Evolutionary conservation across 1,140 invertebrate species (phyloP), one percentile per base, ranked within the genome.

Genomic region (Palaemon carinicauda): DNA sequence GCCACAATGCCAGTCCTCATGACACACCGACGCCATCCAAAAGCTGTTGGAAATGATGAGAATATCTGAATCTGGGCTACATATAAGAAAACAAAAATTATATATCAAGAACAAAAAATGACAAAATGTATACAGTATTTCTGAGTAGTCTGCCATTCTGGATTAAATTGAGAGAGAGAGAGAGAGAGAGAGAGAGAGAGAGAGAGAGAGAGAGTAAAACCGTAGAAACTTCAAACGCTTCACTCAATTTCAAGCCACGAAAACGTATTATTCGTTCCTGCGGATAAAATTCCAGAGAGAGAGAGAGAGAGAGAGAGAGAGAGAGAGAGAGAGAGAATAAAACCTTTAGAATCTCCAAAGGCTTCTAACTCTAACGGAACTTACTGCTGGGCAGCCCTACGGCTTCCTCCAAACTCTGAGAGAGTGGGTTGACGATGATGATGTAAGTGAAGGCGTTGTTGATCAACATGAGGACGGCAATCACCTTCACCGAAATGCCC

Each of bases 391-490:
- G 93, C 24, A 95, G 91, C 56, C 92, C 92, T 73, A 95, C 92
- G 1, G 95, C 91, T 88, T 95, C 93, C 91, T 96, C 95, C 53
- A 95, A 90, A 90, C 95, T 94, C 91, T 95, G 94, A 89, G 92
- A 93, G 17, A 95, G 92, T 0, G 94, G 94, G 90, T 95, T 95
- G 54, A 94, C 92, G 56, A 94, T 91, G 84, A 95, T 94, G 24
- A 94, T 91, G 89, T 95, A 95, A 9, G 94, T 86, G 77, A 86
- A 86, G 77, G 52, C 60, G 51, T 86, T 86, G 77, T 86, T 86
- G 50, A 86, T 15, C 0, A 93, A 92, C 92, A 95, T 93, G 5
- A 94, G 91, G 29, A 94, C 90, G 89, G 94, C 93, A n/a, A 94
- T 93, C 0, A 92, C 90, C 0, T 92, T 91, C 1, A 93, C 92